Conservation (phyloP, 2,113 vertebrate species). For the Typhlomys cinereus region DNA sequence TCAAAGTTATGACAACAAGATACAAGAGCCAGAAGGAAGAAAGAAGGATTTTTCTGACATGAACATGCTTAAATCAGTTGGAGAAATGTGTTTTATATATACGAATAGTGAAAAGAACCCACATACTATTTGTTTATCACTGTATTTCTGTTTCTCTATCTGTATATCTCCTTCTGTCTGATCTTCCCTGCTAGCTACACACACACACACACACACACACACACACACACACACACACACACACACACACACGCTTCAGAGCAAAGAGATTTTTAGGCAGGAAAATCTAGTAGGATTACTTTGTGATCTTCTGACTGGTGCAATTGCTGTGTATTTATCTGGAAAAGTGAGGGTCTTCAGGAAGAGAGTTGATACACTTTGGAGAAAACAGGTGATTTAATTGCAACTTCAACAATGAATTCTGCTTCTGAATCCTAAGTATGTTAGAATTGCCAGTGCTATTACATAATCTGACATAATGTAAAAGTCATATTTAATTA, state of each 20-base stretch:
- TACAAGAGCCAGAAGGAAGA: background rate
- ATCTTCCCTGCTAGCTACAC: background rate
- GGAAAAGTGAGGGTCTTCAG: background rate
- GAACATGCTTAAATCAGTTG: background rate
- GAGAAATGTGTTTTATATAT: background rate
- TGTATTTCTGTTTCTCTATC: background rate
- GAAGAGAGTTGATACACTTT: background rate
- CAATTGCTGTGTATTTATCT: background rate
- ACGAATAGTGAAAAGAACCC: background rate
- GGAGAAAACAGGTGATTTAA: conserved; percentile 43
- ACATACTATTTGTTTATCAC: background rate
- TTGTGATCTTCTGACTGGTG: background rate
- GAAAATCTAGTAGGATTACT: background rate
- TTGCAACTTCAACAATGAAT: conserved; percentile 53
- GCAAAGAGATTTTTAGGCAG: conserved; percentile 7
- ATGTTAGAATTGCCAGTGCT: conserved; percentile 73
- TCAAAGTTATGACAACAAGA: background rate
- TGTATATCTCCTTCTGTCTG: background rate
- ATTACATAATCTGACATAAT: conserved; percentile 69
- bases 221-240: background rate
- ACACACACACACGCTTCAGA: background rate
- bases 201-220: background rate
- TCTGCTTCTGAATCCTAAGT: conserved; percentile 66
- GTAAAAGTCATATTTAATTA: conserved; percentile 80
- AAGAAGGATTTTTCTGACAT: background rate